Base-by-base conservation (phyloP, 1,140 invertebrate genomes). In the Drosophila bipectinata region DNA sequence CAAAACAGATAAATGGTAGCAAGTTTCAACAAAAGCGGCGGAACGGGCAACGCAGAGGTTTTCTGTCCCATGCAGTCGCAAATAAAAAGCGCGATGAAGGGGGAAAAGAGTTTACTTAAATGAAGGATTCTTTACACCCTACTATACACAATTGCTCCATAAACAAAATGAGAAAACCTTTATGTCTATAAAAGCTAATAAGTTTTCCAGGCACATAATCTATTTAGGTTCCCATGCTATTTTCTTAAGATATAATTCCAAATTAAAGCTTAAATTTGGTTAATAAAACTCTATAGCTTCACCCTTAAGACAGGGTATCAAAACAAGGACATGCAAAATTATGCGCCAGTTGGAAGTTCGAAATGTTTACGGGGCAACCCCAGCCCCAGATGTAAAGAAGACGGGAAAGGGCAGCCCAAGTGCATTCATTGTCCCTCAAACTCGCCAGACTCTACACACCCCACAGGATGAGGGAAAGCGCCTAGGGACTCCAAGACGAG, bases 1-100 rank as follows among this genome's bases (percentile, higher is more conserved):
- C 78, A 85, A 85, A 87, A 72, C 78, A 82, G 82, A 87, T 85
- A 85, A 85, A 85, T 87, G 78, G 58, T 87, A 59, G 82, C 73
- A 87, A 87, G 64, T 75, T 87, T 87, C 75, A 75, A 81, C 82
- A 87, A 84, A 85, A 84, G 58, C 58, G 68, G 64, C 54, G 68
- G 63, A 73, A 69, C 59, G 45, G 56, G 66, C 72, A 84, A 74
- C 77, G 73, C 79, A 71, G 60, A 54, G 37, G 48, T 59, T 62
- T 57, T 34, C 55, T 34, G 15, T 8, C 54, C 26, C 53, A 52
- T 15, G 49, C 12, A 67, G n/a, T 15, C 47, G 9, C n/a, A 39
- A 47, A 28, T 47, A 34, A 68, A 54, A 53, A 12, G 24, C 4
- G 15, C 15, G 45, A 12, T 10, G 6, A 26, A 15, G 14, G 18